Base-by-base conservation (phyloP, 2,113 vertebrate genomes). In the Amphiprion percula region DNA sequence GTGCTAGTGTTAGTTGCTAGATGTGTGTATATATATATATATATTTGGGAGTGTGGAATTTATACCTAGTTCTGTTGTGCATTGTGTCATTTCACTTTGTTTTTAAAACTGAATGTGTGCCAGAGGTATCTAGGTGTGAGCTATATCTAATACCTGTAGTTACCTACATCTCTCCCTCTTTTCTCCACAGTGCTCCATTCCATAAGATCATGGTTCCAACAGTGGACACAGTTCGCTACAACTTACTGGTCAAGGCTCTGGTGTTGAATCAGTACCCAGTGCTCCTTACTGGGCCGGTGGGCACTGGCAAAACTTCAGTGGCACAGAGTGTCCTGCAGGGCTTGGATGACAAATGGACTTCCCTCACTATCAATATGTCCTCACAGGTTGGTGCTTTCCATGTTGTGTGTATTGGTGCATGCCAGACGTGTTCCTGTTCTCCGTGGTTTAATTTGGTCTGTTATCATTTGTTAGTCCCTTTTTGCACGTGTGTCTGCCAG, bases 151-250 rank as follows among this genome's bases (percentile, higher is more conserved):
- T 7, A 54, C 67, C 14, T 30, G 10, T 19, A 30, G 10, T 1
- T 0, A 4, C 59, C 12, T 62, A 0, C 75, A 21, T 17, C 6
- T 76, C 21, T 50, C 14, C 52, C 41, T 46, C n/a, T 28, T 37
- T 7, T 37, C 6, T 64, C 47, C 73, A 12, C 85, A 98, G 97
- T 0, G 79, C 89, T 68, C 96, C 97, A 1, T 97, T 98, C 88
- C 96, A 97, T 82, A 96, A 96, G 90, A 96, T 98, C 54, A 94
- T 96, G 88, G 96, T 97, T 53, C 97, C 97, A 11, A 98, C 97
- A 0, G 94, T 97, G 10, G 96, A 98, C 87, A 97, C 96, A 0
- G 90, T 96, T 53, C 94, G 97, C 2, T 97, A 97, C 85, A 94
- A 96, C 89, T 95, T 96, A 80, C 90, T 97, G 67, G 95, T 97